phyloP scores from a whole-genome alignment of 2,113 vertebrate genomes.

The Mohoua ochrocephala region DNA sequence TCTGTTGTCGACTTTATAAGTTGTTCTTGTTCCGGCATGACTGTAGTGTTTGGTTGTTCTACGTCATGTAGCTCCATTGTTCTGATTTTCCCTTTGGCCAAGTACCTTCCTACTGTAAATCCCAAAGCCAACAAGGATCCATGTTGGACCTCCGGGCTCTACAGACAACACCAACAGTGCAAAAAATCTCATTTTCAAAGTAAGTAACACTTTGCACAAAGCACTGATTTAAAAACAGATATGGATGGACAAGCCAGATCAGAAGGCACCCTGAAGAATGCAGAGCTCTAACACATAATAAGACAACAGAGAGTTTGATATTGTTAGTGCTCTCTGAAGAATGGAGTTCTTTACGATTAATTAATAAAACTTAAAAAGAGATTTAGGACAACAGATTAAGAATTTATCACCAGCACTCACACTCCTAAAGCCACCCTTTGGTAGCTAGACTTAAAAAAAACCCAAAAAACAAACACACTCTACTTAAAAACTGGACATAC shows the following conservation, averaged over 20 bases:
- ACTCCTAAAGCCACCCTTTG: not conserved
- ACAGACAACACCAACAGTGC: conserved; percentile 18
- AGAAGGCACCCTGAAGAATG: not conserved
- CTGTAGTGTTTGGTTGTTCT: conserved; percentile 59
- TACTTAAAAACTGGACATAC: not conserved
- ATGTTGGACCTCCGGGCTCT: conserved; percentile 94
- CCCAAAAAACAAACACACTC: not conserved
- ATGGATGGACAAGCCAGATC: not conserved
- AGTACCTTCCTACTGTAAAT: conserved; percentile 90
- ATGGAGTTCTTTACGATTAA: not conserved
- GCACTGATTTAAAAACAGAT: not conserved
- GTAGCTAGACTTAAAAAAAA: not conserved
- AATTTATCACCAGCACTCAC: not conserved
- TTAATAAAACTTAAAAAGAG: not conserved
- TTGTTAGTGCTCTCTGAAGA: not conserved
- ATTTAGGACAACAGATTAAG: not conserved
- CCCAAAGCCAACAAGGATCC: conserved; percentile 93
- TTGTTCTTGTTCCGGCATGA: conserved; percentile 79
- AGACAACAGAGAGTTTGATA: not conserved
- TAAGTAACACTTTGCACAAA: not conserved
- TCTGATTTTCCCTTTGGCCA: conserved; percentile 79
- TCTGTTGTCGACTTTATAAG: conserved; percentile 85
- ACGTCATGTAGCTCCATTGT: conserved; percentile 61
- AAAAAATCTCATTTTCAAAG: conserved; percentile 26
- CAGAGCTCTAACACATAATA: not conserved